These are phyloP conservation scores for Dendrolimus punctatus DNA, from an alignment of 1,140 invertebrate species.

Conservation along the genomic window DNA sequence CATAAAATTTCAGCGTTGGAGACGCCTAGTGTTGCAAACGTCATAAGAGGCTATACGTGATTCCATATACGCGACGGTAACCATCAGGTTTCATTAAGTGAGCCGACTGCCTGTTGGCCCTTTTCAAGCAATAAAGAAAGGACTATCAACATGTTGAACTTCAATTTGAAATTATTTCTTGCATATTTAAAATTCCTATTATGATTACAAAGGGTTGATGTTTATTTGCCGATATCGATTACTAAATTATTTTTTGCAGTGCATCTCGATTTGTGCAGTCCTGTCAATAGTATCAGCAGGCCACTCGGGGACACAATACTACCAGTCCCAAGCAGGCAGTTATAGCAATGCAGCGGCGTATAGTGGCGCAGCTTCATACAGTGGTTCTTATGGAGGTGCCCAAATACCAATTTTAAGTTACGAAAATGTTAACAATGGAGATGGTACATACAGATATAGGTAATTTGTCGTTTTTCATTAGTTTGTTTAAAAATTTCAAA, in stretches of 20 bases:
- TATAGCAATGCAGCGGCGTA: constrained; percentile 9
- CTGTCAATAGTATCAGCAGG: constrained; percentile 17
- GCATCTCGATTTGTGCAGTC: constrained; percentile 11
- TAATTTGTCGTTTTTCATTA: constrained; percentile 7
- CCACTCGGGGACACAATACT: constrained; percentile 9
- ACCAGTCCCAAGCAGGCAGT: constrained; percentile 3
- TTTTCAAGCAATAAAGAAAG: too few relatives aligned
- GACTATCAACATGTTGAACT: too few relatives aligned
- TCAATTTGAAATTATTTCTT: too few relatives aligned
- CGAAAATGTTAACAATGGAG: constrained; percentile 65
- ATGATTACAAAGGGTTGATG: background rate
- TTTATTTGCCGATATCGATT: background rate
- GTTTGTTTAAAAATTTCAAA: too few relatives aligned
- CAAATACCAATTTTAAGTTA: constrained; percentile 62
- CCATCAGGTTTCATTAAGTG: too few relatives aligned
- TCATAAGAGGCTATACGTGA: too few relatives aligned
- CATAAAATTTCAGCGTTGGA: too few relatives aligned
- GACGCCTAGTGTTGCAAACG: too few relatives aligned
- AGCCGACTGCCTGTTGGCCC: too few relatives aligned
- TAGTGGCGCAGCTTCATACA: constrained; percentile 8
- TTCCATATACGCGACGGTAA: too few relatives aligned
- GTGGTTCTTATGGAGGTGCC: constrained; percentile 24
- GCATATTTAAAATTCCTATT: background rate
- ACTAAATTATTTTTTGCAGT: constrained; percentile 4
- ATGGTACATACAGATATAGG: constrained; percentile 65